These are phyloP conservation scores for Pseudomyrmex gracilis DNA, from an alignment of 1,140 invertebrate genomes.

Conservation along the genomic window DNA sequence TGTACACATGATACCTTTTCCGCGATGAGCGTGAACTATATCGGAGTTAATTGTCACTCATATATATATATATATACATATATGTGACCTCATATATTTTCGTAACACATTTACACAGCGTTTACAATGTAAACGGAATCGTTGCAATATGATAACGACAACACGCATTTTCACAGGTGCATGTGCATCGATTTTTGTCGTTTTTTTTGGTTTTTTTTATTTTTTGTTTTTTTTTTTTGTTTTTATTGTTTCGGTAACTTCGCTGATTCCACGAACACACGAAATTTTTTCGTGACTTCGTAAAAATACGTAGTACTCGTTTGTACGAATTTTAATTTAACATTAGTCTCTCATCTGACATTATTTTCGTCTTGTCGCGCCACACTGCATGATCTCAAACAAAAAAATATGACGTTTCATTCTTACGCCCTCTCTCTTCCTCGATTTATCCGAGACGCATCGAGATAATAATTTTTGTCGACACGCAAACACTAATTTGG, in stretches of 20 bases:
- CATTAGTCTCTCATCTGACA: background rate
- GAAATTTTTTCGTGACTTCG: too few species aligned
- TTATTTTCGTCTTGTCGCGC: conserved; percentile 29
- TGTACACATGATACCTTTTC: conserved; percentile 16
- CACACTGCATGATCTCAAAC: conserved; percentile 18
- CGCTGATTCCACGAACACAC: too few species aligned
- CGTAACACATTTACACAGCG: conserved; percentile 39
- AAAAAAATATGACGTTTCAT: conserved; percentile 5
- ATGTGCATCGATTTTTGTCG: background rate
- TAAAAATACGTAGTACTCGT: background rate
- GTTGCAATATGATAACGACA: conserved; percentile 1
- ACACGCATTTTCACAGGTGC: conserved; percentile 1
- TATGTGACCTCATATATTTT: conserved; percentile 41
- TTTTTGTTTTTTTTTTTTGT: background rate
- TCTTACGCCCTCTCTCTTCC: conserved; percentile 6
- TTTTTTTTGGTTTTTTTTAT: background rate
- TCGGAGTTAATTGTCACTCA: conserved; percentile 16
- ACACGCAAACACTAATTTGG: conserved; percentile 45
- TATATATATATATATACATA: background rate
- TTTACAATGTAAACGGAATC: conserved; percentile 5
- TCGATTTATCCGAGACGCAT: conserved; percentile 1
- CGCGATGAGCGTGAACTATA: background rate
- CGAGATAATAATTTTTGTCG: conserved; percentile 53
- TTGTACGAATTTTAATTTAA: conserved; percentile 3
- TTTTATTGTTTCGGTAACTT: conserved; percentile 6